Conservation (phyloP, 2,113 vertebrate genomes). For the Platycercus adscitus region DNA sequence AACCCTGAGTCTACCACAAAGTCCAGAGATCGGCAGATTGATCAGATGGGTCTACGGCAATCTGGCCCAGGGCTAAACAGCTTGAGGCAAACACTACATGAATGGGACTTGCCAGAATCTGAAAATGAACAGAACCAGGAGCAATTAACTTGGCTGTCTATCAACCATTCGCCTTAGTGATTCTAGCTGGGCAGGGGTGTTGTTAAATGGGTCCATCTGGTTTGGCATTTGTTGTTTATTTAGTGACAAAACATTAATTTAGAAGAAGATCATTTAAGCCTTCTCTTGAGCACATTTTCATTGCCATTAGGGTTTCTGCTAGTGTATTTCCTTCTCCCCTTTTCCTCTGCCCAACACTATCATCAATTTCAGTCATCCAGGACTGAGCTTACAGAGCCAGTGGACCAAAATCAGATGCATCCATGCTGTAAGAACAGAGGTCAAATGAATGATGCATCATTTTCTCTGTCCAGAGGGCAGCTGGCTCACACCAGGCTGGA, state of each 20-base stretch:
- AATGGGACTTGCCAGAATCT: not conserved
- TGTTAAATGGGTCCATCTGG: not conserved
- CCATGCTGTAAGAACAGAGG: not conserved
- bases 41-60: not conserved
- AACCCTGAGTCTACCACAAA: not conserved
- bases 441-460: not conserved
- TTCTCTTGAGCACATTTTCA: slow-evolving; percentile 8
- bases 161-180: not conserved
- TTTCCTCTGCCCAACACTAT: not conserved
- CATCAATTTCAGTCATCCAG: not conserved
- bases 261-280: not conserved
- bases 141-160: not conserved
- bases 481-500: not conserved
- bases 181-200: not conserved
- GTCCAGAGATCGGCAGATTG: not conserved
- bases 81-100: not conserved
- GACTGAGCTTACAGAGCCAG: not conserved
- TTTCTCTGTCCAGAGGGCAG: not conserved
- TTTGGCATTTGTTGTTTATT: slow-evolving; percentile 22
- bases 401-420: not conserved
- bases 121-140: not conserved
- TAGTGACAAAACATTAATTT: slow-evolving; percentile 21
- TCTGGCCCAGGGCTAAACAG: not conserved
- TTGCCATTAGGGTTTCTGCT: not conserved
- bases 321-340: not conserved